phyloP scores from a whole-genome alignment of 2,113 vertebrate genomes.

The Chloebia gouldiae region DNA sequence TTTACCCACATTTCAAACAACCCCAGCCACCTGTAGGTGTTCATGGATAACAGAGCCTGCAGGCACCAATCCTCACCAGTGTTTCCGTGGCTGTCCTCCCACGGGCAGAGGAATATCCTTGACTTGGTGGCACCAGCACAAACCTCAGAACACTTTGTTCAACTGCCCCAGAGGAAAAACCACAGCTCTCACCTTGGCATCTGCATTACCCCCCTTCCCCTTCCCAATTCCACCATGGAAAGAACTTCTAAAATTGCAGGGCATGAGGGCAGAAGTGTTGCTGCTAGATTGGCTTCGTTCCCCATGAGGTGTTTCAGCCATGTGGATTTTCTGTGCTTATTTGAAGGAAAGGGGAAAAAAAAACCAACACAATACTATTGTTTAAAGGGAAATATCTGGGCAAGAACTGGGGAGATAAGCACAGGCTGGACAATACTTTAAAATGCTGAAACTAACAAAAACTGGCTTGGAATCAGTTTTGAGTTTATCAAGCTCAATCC shows the following conservation, averaged over 20 bases:
- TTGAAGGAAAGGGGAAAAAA: background rate
- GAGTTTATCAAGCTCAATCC: background rate
- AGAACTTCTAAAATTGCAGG: background rate
- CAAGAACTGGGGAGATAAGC: constrained; percentile 43
- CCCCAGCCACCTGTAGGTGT: background rate
- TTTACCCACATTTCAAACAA: background rate
- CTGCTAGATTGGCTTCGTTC: background rate
- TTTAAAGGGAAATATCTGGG: constrained; percentile 45
- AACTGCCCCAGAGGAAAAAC: background rate
- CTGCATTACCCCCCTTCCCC: background rate
- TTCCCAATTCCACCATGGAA: background rate
- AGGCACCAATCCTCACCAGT: background rate
- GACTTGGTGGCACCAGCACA: background rate
- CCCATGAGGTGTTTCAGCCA: background rate
- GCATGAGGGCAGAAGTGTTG: background rate
- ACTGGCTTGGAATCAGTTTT: background rate
- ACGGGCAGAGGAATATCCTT: background rate
- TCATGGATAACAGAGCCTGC: background rate
- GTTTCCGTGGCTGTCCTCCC: background rate
- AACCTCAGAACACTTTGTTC: background rate
- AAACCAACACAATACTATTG: background rate
- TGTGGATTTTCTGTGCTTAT: background rate
- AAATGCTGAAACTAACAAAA: constrained; percentile 24
- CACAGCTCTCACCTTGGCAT: background rate
- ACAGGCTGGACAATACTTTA: background rate